Conservation (phyloP, 2,113 vertebrate species). For the Lophotis ruficrista region DNA sequence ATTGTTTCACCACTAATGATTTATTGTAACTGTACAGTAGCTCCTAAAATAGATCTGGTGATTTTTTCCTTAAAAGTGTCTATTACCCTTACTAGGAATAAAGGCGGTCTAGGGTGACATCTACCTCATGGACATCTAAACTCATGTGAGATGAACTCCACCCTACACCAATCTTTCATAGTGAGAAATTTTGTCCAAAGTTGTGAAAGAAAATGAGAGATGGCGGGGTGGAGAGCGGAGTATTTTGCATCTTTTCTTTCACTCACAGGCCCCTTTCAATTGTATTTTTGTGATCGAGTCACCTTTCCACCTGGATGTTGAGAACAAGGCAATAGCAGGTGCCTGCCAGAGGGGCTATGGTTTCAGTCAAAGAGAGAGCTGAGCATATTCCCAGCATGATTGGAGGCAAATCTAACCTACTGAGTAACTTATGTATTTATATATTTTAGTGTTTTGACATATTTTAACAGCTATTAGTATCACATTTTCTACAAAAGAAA, state of each 20-base stretch:
- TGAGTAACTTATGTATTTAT: neutral
- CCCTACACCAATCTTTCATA: neutral
- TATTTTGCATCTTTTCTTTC: neutral
- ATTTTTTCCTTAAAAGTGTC: neutral
- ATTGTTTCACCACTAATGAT: neutral
- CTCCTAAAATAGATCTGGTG: neutral
- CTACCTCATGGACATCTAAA: neutral
- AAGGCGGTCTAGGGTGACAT: neutral
- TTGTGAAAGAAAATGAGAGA: neutral
- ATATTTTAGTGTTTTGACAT: neutral
- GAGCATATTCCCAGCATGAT: neutral
- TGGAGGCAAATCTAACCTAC: neutral
- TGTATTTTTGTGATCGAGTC: neutral
- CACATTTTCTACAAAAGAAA: neutral
- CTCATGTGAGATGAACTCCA: neutral
- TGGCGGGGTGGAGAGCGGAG: neutral
- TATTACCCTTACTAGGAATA: neutral
- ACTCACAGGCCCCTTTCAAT: neutral
- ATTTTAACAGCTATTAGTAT: neutral
- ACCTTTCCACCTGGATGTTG: neutral
- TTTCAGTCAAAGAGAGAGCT: neutral
- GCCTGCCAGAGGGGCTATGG: neutral
- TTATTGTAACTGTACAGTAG: neutral
- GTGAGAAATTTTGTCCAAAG: neutral
- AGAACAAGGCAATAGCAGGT: neutral